Evolutionary conservation across 1,140 invertebrate species (phyloP).

Genomic region (Drosophila quadrilineata): DNA sequence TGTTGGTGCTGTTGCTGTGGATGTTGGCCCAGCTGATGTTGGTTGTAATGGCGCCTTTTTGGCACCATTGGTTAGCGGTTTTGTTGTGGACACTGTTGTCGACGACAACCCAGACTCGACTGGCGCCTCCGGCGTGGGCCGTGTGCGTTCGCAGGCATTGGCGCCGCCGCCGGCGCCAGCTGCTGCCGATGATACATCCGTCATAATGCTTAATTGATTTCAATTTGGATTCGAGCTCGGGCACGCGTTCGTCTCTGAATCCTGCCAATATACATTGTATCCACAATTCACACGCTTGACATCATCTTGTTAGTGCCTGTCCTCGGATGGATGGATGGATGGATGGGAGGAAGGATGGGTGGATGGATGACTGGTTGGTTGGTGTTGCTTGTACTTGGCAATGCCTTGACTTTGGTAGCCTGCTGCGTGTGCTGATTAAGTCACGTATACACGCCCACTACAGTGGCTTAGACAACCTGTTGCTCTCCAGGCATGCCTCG

Average conservation of each 20-base stretch:
- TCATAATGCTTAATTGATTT: constrained; percentile 51
- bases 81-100: constrained; percentile 27
- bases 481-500: too few species aligned
- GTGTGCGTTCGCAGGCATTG: constrained; percentile 12
- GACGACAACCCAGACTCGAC: constrained; percentile 30
- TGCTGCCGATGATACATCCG: constrained; percentile 65
- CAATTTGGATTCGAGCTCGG: neutral
- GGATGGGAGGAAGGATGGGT: too few species aligned
- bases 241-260: neutral
- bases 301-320: constrained; percentile 10
- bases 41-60: constrained; percentile 32
- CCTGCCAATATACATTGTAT: constrained; percentile 45
- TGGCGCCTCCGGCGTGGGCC: constrained; percentile 22
- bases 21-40: constrained; percentile 14
- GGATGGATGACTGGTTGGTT: too few species aligned
- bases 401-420: constrained; percentile 17
- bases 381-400: constrained; percentile 6
- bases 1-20: constrained; percentile 1
- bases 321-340: too few species aligned
- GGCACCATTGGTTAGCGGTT: constrained; percentile 64
- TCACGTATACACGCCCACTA: constrained; percentile 62
- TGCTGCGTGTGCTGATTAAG: constrained; percentile 59
- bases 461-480: constrained; percentile 48
- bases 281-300: constrained; percentile 1
- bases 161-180: constrained; percentile 29